Evolutionary conservation across 2,113 vertebrate species (phyloP).

Genomic region (Bubo bubo): DNA sequence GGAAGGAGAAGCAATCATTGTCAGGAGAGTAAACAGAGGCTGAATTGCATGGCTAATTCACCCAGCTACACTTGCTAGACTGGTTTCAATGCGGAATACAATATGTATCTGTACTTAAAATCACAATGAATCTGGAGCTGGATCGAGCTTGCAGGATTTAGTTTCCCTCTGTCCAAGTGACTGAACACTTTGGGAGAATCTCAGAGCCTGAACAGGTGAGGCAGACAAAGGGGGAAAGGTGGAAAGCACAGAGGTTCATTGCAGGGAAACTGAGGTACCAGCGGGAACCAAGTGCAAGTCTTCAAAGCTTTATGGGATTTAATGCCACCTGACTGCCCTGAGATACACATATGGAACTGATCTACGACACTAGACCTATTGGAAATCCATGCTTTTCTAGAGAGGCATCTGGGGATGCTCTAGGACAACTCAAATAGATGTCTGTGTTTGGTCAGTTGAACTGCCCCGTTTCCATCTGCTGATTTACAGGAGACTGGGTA

Average conservation of each 20-base stretch:
- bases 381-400: not conserved
- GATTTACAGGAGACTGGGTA: not conserved
- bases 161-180: not conserved
- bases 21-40: not conserved
- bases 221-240: not conserved
- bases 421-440: not conserved
- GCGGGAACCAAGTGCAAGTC: not conserved
- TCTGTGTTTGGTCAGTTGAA: not conserved
- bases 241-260: not conserved
- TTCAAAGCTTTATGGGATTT: not conserved
- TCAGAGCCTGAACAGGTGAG: not conserved
- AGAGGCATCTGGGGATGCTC: not conserved
- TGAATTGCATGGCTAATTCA: not conserved
- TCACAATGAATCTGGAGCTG: not conserved
- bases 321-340: not conserved
- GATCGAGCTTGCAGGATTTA: not conserved
- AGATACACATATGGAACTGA: no score
- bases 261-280: not conserved
- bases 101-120: not conserved
- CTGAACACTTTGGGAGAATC: not conserved
- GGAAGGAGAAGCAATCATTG: not conserved
- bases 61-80: not conserved
- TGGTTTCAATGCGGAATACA: not conserved
- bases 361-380: rapidly evolving
- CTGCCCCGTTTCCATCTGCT: not conserved